A percentile compares a stretch with the other conserved stretches of the same genome.
These are phyloP conservation scores for Nycticorax nycticorax DNA, from an alignment of 2,113 vertebrate species.

Conservation along the genomic window DNA sequence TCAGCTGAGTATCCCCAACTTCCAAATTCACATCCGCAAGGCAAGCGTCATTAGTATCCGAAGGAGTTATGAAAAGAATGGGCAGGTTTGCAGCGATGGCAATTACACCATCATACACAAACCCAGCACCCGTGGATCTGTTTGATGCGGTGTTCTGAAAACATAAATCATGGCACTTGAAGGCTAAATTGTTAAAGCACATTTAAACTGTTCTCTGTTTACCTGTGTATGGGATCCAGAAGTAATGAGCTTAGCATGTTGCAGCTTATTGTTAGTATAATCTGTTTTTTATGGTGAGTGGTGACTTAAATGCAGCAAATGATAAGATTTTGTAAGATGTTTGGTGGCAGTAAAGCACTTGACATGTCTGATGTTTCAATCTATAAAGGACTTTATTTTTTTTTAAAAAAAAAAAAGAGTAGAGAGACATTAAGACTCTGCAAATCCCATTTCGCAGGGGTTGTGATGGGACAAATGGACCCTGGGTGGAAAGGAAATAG, in stretches of 20 bases:
- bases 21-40: not conserved
- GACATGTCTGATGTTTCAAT: not conserved
- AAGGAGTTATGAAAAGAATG: not conserved
- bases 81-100: not conserved
- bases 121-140: not conserved
- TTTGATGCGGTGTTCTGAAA: not conserved
- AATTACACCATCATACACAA: rapidly evolving
- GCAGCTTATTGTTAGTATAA: not conserved
- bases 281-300: not conserved
- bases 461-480: not conserved
- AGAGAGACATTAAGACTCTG: not conserved
- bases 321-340: not conserved
- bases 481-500: not conserved
- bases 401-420: not conserved
- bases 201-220: not conserved
- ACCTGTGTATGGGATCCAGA: not conserved
- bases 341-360: not conserved
- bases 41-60: not conserved
- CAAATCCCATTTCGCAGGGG: not conserved
- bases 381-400: not conserved
- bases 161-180: not conserved
- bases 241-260: not conserved
- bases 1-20: not conserved
- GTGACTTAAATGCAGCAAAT: not conserved
- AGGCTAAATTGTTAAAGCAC: not conserved